Evolutionary conservation across 2,797 vertebrate species (phyloP).

Genomic region (Gallinago stenura): DNA sequence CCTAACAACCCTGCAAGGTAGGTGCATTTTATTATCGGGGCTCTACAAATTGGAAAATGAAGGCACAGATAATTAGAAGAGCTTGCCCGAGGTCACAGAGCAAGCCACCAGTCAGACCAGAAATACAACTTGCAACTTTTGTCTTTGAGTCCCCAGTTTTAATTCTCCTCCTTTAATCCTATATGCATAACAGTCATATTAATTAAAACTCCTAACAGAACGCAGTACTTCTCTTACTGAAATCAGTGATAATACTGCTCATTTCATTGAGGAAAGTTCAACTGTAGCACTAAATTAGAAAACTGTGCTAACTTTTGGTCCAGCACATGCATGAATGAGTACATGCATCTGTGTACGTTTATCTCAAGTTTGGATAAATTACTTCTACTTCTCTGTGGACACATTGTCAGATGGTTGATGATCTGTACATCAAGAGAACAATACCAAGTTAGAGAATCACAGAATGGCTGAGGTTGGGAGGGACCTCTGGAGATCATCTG

Average conservation of each 20-base stretch:
- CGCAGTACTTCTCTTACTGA: background rate
- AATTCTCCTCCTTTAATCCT: background rate
- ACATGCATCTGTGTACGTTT: background rate
- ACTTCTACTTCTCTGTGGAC: background rate
- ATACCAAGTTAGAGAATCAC: background rate
- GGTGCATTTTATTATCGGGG: background rate
- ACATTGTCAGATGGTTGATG: background rate
- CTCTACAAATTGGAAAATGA: background rate
- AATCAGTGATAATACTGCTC: background rate
- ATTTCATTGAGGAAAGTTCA: background rate
- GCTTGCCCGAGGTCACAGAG: background rate
- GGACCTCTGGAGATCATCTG: background rate
- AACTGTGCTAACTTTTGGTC: background rate
- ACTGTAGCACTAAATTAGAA: background rate
- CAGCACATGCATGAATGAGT: too few relatives aligned
- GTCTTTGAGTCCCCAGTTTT: background rate
- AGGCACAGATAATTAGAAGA: background rate
- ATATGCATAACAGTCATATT: background rate
- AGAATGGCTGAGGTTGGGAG: background rate
- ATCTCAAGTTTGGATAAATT: background rate
- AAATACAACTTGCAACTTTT: background rate
- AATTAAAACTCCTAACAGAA: background rate
- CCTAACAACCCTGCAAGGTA: background rate
- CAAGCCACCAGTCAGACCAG: background rate
- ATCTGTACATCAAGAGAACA: background rate